Evolutionary conservation across 2,797 vertebrate species (phyloP).

Genomic region (Acanthis flammea): DNA sequence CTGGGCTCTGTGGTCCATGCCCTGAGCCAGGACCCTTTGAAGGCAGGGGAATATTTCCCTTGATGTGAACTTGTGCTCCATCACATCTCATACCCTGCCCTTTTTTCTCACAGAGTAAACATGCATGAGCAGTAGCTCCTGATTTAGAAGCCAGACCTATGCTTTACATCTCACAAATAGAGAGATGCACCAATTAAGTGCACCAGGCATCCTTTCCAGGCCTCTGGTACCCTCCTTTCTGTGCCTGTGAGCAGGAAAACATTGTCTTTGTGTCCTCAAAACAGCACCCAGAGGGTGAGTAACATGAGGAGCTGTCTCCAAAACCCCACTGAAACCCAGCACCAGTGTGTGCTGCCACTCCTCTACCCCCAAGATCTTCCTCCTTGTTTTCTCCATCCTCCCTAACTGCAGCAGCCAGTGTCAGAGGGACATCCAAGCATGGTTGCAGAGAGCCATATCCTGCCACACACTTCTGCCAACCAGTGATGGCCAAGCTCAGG

Average conservation of each 20-base stretch:
- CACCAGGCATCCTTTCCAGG: background rate
- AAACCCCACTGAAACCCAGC: background rate
- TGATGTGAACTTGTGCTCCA: background rate
- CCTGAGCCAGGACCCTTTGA: background rate
- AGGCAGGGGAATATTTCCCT: background rate
- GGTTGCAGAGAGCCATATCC: background rate
- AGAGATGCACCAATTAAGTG: background rate
- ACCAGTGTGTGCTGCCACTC: background rate
- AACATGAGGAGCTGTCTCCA: background rate
- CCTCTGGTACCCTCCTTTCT: background rate
- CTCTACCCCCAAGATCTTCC: background rate
- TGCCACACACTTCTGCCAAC: background rate
- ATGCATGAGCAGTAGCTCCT: background rate
- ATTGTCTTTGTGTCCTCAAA: background rate
- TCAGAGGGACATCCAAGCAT: background rate
- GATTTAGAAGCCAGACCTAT: background rate
- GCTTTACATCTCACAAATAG: background rate
- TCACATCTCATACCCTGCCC: background rate
- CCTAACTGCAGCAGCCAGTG: background rate
- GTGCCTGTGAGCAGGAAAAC: background rate
- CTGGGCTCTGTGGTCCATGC: background rate
- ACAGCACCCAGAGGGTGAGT: rapidly evolving
- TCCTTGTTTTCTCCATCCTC: background rate
- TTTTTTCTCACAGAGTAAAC: background rate
- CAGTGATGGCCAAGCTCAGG: background rate